Evolutionary conservation across 2,797 vertebrate species (phyloP), one percentile per base, ranked within the genome.

Genomic region (Pipistrellus kuhlii): DNA sequence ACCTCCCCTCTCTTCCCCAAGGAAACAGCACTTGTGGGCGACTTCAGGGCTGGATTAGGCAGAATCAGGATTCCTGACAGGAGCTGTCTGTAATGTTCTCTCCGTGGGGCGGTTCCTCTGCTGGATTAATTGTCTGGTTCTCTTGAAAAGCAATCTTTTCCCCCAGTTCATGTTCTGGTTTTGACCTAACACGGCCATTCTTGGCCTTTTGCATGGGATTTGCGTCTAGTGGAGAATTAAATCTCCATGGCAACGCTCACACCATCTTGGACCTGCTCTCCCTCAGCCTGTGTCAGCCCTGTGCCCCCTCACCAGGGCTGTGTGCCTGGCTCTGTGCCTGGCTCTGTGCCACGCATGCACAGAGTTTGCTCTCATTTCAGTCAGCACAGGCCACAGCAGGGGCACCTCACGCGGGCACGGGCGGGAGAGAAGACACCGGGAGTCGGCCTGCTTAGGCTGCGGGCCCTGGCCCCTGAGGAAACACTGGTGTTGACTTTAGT

Each of bases 161-260:
- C 95, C 96, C 95, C 62, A 97, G 97, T 96, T 97, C 97, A 72
- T 94, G 96, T 96, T 96, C 83, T 3, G 0, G 64, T 88, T 90
- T 92, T 96, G 96, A 97, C 96, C 96, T 97, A 97, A 97, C 96
- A 96, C 48, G 88, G 93, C 90, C 92, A 96, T 77, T 88, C 91
- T 95, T 97, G 95, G 94, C 96, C 96, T 97, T 95, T 93, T 48
- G 93, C 86, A 94, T 72, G 86, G 94, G 89, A 96, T 96, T 95
- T 95, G 72, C 95, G 90, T 93, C 95, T 92, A 64, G 95, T 85
- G 7, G 17, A 94, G 95, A 96, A 96, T 96, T 96, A 82, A 81
- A 95, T 96, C 95, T 97, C 97, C 97, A 95, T 96, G 92, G 97
- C 93, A 97, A 97, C 69, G 18, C 82, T 30, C 46, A 88, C 72